These are phyloP conservation scores for Arrhopalites spinosus DNA, from an alignment of 2,888 invertebrate genomes.

Conservation along the genomic window DNA sequence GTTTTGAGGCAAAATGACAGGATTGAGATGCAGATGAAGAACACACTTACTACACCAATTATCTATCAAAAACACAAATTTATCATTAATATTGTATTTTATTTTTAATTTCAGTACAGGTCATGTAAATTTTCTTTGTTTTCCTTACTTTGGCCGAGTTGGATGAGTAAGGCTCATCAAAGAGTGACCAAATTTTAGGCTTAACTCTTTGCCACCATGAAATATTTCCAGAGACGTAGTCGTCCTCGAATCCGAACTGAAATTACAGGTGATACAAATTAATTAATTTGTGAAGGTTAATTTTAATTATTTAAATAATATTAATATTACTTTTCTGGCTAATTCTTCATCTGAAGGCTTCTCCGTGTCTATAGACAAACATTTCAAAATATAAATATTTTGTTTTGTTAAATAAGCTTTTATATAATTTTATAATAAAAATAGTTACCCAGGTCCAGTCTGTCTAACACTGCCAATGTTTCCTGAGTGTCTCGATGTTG, in stretches of 20 bases:
- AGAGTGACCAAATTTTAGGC: conserved; percentile 77
- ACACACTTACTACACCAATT: conserved; percentile 96
- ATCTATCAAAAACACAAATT: conserved; percentile 69
- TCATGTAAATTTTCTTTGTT: too few relatives aligned
- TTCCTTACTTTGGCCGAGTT: conserved; percentile 87
- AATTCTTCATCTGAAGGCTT: conserved; percentile 97
- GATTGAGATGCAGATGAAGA: conserved; percentile 99
- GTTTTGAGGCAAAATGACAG: conserved; percentile 99
- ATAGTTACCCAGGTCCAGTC: conserved; percentile 92
- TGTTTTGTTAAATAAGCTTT: too few relatives aligned
- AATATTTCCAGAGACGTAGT: conserved; percentile 85
- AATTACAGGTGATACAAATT: too few relatives aligned
- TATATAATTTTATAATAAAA: too few relatives aligned
- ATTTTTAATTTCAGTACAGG: neutral
- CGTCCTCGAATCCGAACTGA: conserved; percentile 96
- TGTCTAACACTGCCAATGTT: conserved; percentile 95
- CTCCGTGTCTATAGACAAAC: too few relatives aligned
- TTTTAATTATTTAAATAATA: too few relatives aligned
- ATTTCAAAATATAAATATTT: too few relatives aligned
- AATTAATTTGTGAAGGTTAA: too few relatives aligned
- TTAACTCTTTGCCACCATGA: conserved; percentile 94
- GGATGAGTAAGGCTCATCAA: conserved; percentile 99
- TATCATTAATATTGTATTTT: neutral
- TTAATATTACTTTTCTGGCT: conserved; percentile 92
- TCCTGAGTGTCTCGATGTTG: conserved; percentile 98